Evolutionary conservation across 2,888 invertebrate species (phyloP), one percentile per base, ranked within the genome.

Genomic region (Silvanus unidentatus): DNA sequence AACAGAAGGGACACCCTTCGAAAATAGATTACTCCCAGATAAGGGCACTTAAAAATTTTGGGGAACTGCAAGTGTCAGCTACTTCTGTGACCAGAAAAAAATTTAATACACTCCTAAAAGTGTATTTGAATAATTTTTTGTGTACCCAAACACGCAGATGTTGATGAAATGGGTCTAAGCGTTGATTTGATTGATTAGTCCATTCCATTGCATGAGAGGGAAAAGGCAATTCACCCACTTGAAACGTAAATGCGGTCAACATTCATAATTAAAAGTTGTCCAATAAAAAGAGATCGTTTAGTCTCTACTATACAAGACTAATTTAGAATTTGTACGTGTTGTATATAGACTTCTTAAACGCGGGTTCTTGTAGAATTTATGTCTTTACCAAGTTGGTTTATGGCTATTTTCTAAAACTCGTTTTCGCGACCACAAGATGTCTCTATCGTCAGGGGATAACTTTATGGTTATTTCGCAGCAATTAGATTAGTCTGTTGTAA

Each of bases 271-370:
- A n/a, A n/a, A n/a, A n/a, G n/a, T n/a, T n/a, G n/a, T n/a, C n/a
- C n/a, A n/a, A n/a, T 40, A 40, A 32, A 29, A 44, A 45, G 42
- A 45, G 42, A 42, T 28, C 39, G 42, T 9, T 34, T 41, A 22
- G 32, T 16, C 37, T 38, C 44, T 45, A 47, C 44, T 43, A 46
- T 45, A 45, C 45, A 45, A 43, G 58, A 62, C 66, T 70, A 71
- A 70, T 70, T 70, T 66, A 66, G 65, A 66, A 70, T 70, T 70
- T 70, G 69, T 71, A 68, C 66, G 67, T 69, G 66, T 64, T 64
- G 64, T 66, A 63, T 66, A 59, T 57, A 53, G 55, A 11, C 37
- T 37, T 37, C 64, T 62, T 60, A 60, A 48, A 61, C 62, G 37
- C 37, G 37, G 59, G 61, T 54, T 53, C 53, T 53, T 47, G 53